These are phyloP conservation scores for Antitype chi DNA, from an alignment of 2,888 invertebrate genomes.

Conservation along the genomic window DNA sequence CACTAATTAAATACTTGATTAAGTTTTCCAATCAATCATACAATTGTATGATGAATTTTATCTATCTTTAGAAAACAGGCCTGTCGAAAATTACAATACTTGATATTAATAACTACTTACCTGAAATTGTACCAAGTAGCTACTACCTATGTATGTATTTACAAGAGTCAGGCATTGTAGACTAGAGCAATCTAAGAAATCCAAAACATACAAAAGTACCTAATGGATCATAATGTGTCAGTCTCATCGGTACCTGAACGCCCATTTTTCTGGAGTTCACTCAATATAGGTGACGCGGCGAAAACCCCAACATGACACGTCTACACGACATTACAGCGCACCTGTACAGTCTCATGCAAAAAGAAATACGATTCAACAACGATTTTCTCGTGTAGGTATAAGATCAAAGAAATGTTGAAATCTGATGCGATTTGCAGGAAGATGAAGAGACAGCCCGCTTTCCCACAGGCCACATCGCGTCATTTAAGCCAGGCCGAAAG, in stretches of 20 bases:
- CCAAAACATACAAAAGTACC: too few species aligned
- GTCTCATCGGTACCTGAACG: neutral
- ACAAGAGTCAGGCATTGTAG: neutral
- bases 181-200: neutral
- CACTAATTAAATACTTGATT: neutral
- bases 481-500: too few species aligned
- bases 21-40: neutral
- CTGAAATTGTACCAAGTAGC: neutral
- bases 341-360: conserved; percentile 11
- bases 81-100: neutral
- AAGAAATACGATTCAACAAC: neutral
- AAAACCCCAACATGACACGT: conserved; percentile 17
- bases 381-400: neutral
- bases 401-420: neutral
- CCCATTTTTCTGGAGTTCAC: conserved; percentile 26
- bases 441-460: neutral
- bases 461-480: neutral
- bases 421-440: neutral
- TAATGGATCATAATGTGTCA: neutral
- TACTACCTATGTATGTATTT: neutral
- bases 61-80: neutral
- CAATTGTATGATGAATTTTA: neutral
- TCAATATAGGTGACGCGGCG: conserved; percentile 36
- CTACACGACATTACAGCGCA: conserved; percentile 15
- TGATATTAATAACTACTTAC: neutral